Base-by-base conservation (phyloP, 2,888 invertebrate species). In the Agriotes lineatus region DNA sequence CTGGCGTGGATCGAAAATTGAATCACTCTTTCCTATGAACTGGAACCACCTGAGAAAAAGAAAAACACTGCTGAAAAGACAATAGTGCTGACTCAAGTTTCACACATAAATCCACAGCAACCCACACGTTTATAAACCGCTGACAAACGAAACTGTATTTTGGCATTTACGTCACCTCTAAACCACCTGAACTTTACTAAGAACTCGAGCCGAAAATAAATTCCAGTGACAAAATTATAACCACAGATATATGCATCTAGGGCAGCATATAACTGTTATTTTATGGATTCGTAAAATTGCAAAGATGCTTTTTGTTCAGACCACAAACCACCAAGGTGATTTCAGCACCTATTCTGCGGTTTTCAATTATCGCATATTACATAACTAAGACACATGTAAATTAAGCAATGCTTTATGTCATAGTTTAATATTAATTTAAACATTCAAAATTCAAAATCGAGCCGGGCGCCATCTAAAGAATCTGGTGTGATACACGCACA, bases 281-380 rank as follows among this genome's bases (percentile, higher is more conserved):
- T 48, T 48, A 48, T 25, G 25, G 12, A 20, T 48, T 25, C 22
- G 6, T 48, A 25, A 48, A 42, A 42, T 18, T 42, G 14, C 12
- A 42, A 5, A 22, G 1, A 39, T 39, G 14, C 14, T 39, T 9
- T 22, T 22, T 48, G 9, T 18, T 48, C n/a, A 22, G 14, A 22
- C 22, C 22, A 9, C 22, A 48, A 42, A 48, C 48, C 48, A 12
- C 48, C 48, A 48, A 48, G 48, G 48, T 48, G n/a, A 45, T 45
- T 45, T 45, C 9, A 45, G 45, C 20, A 45, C 20, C 20, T 45
- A 37, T 37, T 3, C 45, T 16, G 45, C n/a, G 45, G 20, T 20
- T 48, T 12, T 22, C 25, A 7, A 42, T 14, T 42, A 25, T 25
- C 7, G 25, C 4, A 3, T 7, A 25, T 25, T 25, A 7, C 25